Evolutionary conservation across 2,797 vertebrate species (phyloP), one percentile per base, ranked within the genome.

Genomic region (Carapus acus): DNA sequence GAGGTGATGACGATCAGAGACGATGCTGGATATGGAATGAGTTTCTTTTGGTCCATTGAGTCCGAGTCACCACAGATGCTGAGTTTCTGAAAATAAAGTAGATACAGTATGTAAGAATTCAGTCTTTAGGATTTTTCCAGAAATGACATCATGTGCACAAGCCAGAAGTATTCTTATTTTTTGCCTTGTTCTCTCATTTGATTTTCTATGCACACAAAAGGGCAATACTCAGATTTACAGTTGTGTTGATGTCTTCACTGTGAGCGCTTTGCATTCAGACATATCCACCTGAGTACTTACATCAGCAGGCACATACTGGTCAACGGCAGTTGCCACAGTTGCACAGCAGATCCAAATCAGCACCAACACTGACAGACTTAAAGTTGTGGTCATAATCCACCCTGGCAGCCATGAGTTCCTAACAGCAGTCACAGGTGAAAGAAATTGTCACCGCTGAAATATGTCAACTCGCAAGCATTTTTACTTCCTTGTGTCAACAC

Each of bases 341-440:
- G 95, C 94, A 68, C 96, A 99, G 74, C 96, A 98, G 76, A 98
- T 97, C 96, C 96, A 99, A 65, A 98, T 93, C 52, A 99, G 82
- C 14, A 97, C 96, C 83, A 96, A 64, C 59, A 97, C 90, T 0
- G 96, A 98, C 38, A 99, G 88, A 65, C 96, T 72, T 0, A 99
- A 87, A 0, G 95, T 97, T 43, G 88, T 92, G 37, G 93, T 94
- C 41, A 99, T 85, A 82, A 99, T 95, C 95, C 96, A 99, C 2
- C 93, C 91, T 19, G 96, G 88, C 3, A 91, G 74, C 87, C 89
- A 90, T 0, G 86, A 92, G 81, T 94, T 98, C 81, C 96, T 99
- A 73, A 66, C 27, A 45, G 13, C 38, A 17, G 20, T 7, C 18
- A 18, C 6, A 22, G 15, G 14, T 24, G n/a, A n/a, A n/a, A n/a